Evolutionary conservation across 1,140 invertebrate genomes (phyloP).

Genomic region (Bilobella aurantiaca): DNA sequence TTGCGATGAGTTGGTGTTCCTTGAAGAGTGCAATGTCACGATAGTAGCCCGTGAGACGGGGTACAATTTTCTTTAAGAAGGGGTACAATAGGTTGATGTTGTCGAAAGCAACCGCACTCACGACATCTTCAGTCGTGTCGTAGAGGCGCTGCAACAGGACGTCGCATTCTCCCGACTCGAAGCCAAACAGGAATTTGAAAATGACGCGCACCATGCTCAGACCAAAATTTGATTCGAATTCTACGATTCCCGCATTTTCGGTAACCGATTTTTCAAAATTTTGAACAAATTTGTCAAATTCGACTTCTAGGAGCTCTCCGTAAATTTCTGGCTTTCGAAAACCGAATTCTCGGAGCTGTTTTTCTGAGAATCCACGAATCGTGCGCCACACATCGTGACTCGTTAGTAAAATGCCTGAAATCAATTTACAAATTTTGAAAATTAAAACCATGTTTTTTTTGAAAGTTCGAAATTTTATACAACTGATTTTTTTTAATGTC

Average conservation of each 20-base stretch:
- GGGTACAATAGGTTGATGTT: neutral
- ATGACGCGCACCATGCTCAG: neutral
- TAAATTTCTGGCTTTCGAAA: conserved; percentile 34
- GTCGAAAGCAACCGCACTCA: neutral
- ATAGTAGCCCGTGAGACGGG: neutral
- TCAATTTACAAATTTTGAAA: too few species aligned
- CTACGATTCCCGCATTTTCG: neutral
- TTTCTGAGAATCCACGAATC: conserved; percentile 40
- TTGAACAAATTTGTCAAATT: neutral
- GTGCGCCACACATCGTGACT: conserved; percentile 42
- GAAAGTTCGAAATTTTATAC: neutral
- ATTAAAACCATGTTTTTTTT: too few species aligned
- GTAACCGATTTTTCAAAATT: neutral
- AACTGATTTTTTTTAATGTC: too few species aligned
- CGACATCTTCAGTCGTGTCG: neutral
- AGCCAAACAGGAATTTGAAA: neutral
- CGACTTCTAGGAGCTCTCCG: neutral
- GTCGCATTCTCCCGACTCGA: neutral
- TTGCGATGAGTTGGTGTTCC: neutral
- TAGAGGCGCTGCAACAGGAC: neutral
- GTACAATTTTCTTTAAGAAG: neutral
- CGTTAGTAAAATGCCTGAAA: conserved; percentile 37
- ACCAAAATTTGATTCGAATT: neutral
- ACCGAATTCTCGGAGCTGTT: conserved; percentile 40
- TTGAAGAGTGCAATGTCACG: neutral